Conservation (phyloP, 1,140 invertebrate species). For the Stegodyphus dumicola region DNA sequence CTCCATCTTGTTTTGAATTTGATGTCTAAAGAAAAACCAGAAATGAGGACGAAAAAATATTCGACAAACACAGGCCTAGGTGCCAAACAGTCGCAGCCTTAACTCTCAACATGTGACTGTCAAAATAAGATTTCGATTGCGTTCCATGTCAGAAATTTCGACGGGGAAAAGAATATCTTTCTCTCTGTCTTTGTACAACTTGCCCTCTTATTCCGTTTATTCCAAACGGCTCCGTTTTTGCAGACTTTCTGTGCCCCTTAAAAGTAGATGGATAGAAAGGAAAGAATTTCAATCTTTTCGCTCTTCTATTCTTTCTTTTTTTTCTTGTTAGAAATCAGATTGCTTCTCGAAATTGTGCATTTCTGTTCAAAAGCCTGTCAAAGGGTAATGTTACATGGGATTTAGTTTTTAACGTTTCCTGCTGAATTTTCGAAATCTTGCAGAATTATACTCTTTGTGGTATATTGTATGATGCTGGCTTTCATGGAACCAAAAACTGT, state of each 20-base stretch:
- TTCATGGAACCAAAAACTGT: too few species aligned
- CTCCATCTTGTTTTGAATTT: too few species aligned
- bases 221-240: constrained; percentile 50
- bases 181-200: constrained; percentile 28
- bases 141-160: constrained; percentile 43
- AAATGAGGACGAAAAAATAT: constrained; percentile 10
- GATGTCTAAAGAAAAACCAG: too few species aligned
- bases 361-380: constrained; percentile 26
- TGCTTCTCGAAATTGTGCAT: constrained; percentile 34
- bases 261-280: background rate
- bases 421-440: too few species aligned
- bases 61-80: constrained; percentile 21
- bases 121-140: constrained; percentile 54
- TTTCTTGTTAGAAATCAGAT: constrained; percentile 35
- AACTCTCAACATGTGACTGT: constrained; percentile 20
- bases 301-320: constrained; percentile 11
- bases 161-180: constrained; percentile 34
- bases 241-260: constrained; percentile 17
- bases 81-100: constrained; percentile 33
- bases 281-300: constrained; percentile 44
- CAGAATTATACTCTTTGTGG: too few species aligned
- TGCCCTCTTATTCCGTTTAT: constrained; percentile 49
- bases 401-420: too few species aligned
- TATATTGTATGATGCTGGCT: too few species aligned
- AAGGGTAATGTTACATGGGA: too few species aligned